phyloP scores from a whole-genome alignment of 2,113 vertebrate species.

The Kryptolebias marmoratus region DNA sequence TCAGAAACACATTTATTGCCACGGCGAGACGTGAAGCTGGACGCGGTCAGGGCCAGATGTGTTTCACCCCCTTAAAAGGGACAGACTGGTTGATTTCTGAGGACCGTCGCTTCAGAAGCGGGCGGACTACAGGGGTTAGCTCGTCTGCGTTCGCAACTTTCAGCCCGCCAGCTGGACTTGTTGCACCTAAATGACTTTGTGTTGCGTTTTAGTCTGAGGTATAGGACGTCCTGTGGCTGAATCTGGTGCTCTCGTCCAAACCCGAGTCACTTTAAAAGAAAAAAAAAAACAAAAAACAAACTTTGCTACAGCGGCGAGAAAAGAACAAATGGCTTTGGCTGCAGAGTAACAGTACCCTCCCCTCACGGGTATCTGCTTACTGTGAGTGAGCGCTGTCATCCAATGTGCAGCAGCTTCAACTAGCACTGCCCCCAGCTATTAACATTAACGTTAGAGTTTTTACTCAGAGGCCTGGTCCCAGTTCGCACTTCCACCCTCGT shows the following conservation, averaged over 20 bases:
- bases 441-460: slow-evolving; percentile 51
- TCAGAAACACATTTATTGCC: slow-evolving; percentile 59
- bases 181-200: not conserved
- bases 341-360: slow-evolving; percentile 39
- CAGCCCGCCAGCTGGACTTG: not conserved
- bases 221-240: slow-evolving; percentile 69
- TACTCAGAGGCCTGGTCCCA: not conserved
- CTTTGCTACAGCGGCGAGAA: slow-evolving; percentile 43
- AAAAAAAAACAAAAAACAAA: too few relatives aligned
- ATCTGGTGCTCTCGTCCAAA: slow-evolving; percentile 25
- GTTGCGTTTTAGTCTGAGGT: slow-evolving; percentile 68
- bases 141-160: slow-evolving; percentile 1
- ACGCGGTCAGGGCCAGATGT: slow-evolving; percentile 4
- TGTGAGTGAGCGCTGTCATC: slow-evolving; percentile 47
- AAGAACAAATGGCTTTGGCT: slow-evolving; percentile 42
- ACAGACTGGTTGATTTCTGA: too few relatives aligned
- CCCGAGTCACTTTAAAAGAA: too few relatives aligned
- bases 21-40: slow-evolving; percentile 37
- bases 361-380: slow-evolving; percentile 40
- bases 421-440: slow-evolving; percentile 58
- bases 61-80: too few relatives aligned
- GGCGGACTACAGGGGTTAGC: too few relatives aligned
- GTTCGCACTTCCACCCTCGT: too few relatives aligned
- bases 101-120: too few relatives aligned
- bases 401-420: slow-evolving; percentile 63